Evolutionary conservation across 2,113 vertebrate species (phyloP).

Genomic region (Perca schrenkii): DNA sequence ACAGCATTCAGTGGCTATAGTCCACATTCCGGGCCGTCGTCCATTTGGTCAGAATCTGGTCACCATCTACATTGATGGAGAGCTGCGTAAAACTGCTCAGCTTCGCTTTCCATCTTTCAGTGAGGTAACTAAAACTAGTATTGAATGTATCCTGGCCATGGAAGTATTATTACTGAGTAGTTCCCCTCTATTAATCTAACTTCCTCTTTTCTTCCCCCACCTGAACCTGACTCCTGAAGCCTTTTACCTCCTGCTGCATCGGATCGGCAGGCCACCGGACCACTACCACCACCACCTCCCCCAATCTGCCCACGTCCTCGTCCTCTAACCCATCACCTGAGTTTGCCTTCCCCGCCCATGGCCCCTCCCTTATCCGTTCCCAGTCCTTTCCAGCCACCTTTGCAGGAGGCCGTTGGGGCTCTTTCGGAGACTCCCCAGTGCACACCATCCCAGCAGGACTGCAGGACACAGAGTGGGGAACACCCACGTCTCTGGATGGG

Average conservation of each 20-base stretch:
- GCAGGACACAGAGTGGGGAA: constrained; percentile 97
- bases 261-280: constrained; percentile 96
- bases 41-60: constrained; percentile 95
- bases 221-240: constrained; percentile 75
- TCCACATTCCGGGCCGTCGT: constrained; percentile 91
- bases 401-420: constrained; percentile 80
- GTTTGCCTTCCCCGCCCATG: constrained; percentile 78
- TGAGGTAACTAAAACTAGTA: constrained; percentile 85
- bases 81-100: constrained; percentile 85
- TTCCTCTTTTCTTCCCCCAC: constrained; percentile 6
- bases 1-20: constrained; percentile 92
- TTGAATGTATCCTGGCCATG: background rate
- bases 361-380: constrained; percentile 87
- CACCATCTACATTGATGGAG: constrained; percentile 91
- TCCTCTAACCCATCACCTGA: constrained; percentile 69
- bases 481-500: constrained; percentile 94
- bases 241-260: constrained; percentile 97
- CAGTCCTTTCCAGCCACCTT: constrained; percentile 91
- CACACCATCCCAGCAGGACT: constrained; percentile 91
- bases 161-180: background rate
- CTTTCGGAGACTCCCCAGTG: constrained; percentile 82
- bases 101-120: constrained; percentile 94
- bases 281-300: constrained; percentile 86
- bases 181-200: constrained; percentile 32
- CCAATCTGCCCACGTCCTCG: constrained; percentile 64